Evolutionary conservation across 2,888 invertebrate species (phyloP).

Genomic region (Parochlus steinenii): DNA sequence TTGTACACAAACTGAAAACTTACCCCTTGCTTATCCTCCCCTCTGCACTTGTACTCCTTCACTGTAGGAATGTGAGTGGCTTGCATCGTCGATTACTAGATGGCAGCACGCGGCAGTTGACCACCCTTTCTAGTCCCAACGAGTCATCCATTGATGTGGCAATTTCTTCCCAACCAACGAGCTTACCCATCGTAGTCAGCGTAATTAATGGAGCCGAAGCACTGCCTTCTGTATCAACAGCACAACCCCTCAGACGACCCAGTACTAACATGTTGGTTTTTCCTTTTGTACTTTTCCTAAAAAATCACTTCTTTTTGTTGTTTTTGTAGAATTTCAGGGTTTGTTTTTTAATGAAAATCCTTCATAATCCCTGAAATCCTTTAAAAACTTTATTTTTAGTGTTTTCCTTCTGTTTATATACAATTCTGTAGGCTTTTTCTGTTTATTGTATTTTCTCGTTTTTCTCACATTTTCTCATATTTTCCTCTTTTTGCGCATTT

Average conservation of each 20-base stretch:
- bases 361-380: not conserved
- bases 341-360: not conserved
- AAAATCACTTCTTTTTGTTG: not conserved
- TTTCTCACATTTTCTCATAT: too few species aligned
- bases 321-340: not conserved
- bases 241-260: conserved; percentile 28
- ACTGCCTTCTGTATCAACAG: conserved; percentile 18
- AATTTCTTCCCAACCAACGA: not conserved
- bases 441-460: too few species aligned
- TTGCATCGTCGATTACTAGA: conserved; percentile 30
- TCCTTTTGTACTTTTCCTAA: conserved; percentile 9
- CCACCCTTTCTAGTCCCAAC: conserved; percentile 14
- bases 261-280: conserved; percentile 30
- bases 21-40: too few species aligned
- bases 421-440: too few species aligned
- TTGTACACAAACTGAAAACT: too few species aligned
- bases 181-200: conserved; percentile 19
- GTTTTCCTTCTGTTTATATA: not conserved
- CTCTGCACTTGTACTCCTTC: too few species aligned
- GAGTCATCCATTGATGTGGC: conserved; percentile 4
- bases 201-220: conserved; percentile 10
- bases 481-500: too few species aligned
- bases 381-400: not conserved
- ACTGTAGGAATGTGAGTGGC: conserved; percentile 27
- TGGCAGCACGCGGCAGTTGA: conserved; percentile 24